Conservation (phyloP, 2,888 invertebrate genomes). For the Stomorhina lunata region DNA sequence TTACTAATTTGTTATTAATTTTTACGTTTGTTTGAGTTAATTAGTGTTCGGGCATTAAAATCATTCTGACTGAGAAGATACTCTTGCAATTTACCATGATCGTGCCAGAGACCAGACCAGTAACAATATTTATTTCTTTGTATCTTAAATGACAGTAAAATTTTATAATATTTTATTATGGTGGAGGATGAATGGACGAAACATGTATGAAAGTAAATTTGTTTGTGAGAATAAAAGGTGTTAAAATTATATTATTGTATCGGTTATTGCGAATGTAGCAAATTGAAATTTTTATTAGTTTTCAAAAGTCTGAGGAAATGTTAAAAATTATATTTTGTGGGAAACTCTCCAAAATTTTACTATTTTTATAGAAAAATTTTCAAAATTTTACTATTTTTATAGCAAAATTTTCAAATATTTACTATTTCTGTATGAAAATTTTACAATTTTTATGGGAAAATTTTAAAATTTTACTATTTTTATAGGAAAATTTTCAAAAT, state of each 20-base stretch:
- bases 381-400: too few species aligned
- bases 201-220: constrained; percentile 32
- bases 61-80: too few species aligned
- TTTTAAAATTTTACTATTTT: too few species aligned
- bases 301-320: not conserved
- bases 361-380: too few species aligned
- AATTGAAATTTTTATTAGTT: constrained; percentile 5
- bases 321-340: too few species aligned
- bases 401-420: too few species aligned
- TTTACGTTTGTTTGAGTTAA: constrained; percentile 66
- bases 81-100: constrained; percentile 20
- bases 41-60: constrained; percentile 59
- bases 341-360: too few species aligned
- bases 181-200: too few species aligned
- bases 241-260: constrained; percentile 29
- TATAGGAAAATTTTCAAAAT: too few species aligned
- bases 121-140: not conserved
- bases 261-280: not conserved
- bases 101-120: not conserved
- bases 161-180: too few species aligned
- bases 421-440: too few species aligned
- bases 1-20: constrained; percentile 68
- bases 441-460: too few species aligned
- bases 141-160: not conserved
- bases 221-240: constrained; percentile 37